Conservation (phyloP, 2,888 invertebrate species). For the Phaedon cochleariae region DNA sequence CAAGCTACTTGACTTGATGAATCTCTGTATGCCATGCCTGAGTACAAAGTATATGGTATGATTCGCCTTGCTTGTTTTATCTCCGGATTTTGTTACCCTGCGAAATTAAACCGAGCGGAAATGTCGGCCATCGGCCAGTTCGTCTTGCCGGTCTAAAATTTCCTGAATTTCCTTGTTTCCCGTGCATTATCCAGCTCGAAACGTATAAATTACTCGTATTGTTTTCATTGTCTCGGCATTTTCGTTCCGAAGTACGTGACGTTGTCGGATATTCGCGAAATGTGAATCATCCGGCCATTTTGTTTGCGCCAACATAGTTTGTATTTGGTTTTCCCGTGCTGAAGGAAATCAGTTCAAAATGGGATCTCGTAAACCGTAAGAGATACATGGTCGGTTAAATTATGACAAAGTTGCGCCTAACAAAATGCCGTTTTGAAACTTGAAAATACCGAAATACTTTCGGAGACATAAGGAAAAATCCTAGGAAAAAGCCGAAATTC, state of each 20-base stretch:
- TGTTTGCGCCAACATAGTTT: neutral
- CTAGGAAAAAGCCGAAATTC: too few species aligned
- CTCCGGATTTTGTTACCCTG: neutral
- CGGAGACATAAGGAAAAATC: too few species aligned
- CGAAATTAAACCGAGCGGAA: neutral
- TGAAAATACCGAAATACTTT: too few species aligned
- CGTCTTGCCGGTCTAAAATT: neutral
- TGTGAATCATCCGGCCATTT: neutral
- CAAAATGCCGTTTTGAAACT: too few species aligned
- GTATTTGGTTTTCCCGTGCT: neutral
- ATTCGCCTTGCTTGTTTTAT: neutral
- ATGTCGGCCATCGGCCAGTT: neutral
- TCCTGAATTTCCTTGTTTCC: neutral
- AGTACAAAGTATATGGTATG: too few species aligned
- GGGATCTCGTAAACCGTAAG: too few species aligned
- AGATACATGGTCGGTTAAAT: too few species aligned
- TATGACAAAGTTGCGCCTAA: too few species aligned
- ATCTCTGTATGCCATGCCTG: too few species aligned
- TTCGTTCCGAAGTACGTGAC: neutral
- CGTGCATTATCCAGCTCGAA: conserved; percentile 12
- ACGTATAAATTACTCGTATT: conserved; percentile 20
- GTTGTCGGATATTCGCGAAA: neutral
- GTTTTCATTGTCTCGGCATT: conserved; percentile 12
- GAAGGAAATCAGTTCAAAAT: neutral
- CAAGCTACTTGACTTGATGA: too few species aligned